phyloP scores from a whole-genome alignment of 2,113 vertebrate species.

The Cygnus atratus region DNA sequence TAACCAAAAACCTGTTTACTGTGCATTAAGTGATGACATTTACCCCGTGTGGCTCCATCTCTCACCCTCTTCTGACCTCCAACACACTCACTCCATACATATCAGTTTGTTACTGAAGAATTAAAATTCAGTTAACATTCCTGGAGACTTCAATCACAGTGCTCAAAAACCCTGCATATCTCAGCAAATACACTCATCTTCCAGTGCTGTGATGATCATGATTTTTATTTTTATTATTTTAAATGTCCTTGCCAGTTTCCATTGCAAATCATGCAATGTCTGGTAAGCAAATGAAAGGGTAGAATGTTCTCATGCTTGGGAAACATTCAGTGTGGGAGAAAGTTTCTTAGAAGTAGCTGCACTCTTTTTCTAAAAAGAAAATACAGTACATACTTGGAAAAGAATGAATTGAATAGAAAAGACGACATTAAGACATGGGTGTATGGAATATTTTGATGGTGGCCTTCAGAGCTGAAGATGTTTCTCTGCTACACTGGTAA shows the following conservation, averaged over 20 bases:
- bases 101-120: background rate
- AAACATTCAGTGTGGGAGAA: conserved; percentile 63
- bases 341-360: conserved; percentile 52
- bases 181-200: conserved; percentile 41
- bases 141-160: conserved; percentile 33
- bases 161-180: conserved; percentile 3
- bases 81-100: background rate
- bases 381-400: conserved; percentile 40
- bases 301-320: conserved; percentile 69
- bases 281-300: conserved; percentile 75
- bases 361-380: conserved; percentile 56
- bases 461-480: conserved; percentile 5
- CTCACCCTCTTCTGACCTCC: conserved; percentile 32
- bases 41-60: background rate
- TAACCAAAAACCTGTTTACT: background rate
- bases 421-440: background rate
- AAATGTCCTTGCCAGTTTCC: conserved; percentile 68
- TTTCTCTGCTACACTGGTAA: background rate
- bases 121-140: conserved; percentile 54
- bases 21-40: background rate
- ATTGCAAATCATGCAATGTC: conserved; percentile 64
- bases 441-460: background rate
- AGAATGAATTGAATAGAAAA: conserved; percentile 4
- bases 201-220: conserved; percentile 45
- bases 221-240: conserved; percentile 71